Base-by-base conservation (phyloP, 2,797 vertebrate genomes). In the Alca torda region DNA sequence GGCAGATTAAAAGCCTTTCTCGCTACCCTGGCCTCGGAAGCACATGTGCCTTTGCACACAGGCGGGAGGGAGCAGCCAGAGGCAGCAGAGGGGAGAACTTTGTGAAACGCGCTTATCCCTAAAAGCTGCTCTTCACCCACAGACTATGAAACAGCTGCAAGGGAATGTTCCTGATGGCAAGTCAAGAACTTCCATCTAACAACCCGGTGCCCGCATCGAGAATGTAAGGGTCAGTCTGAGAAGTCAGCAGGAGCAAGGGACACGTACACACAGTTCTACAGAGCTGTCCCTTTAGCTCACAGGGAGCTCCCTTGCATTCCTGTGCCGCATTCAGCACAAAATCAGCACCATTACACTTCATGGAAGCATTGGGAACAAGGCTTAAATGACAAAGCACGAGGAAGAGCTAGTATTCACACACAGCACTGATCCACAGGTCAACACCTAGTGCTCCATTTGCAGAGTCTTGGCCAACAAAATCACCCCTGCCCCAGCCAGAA, bases 51-150 rank as follows among this genome's bases (percentile, higher is more conserved):
- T 37, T 45, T 59, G 89, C 43, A 79, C 53, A 43, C 79, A 84
- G 68, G 81, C 56, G 74, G 96, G 51, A 95, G 61, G 35, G 19
- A 95, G 60, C 8, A 19, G 65, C 79, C 94, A 86, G 85, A 96
- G 96, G 92, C 33, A 91, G 73, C 89, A 81, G 56, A 84, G 51
- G 53, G 70, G 80, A 93, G 73, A 96, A 88, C 57, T 91, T 39
- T 91, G 80, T 80, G 69, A 84, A 96, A 96, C 26, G 51, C 1
- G 26, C 25, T 90, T 82, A 79, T 91, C 91, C 85, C 95, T 76
- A 83, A 65, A 84, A 97, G 56, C 3, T 87, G 73, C 87, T 96
- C 67, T 84, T 51, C 30, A 87, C 51, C 76, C 87, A 35, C 63
- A 87, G 92, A 54, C 72, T 39, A 75, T 24, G 60, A 57, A 97